Evolutionary conservation across 2,888 invertebrate species (phyloP).

Genomic region (Plutella xylostella): DNA sequence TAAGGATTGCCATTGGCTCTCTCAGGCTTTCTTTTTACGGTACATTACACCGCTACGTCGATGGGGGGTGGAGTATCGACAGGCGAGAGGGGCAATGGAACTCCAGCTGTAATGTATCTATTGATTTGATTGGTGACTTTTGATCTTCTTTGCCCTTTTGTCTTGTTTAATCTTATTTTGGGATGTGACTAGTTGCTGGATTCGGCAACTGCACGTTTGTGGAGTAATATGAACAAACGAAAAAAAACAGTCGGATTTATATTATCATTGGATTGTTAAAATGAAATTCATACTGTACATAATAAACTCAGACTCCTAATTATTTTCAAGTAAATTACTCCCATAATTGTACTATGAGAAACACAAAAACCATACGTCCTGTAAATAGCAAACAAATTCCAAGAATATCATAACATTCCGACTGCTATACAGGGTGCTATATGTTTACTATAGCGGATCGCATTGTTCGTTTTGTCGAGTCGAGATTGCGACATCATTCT

Average conservation of each 20-base stretch:
- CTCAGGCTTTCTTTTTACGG: constrained; percentile 60
- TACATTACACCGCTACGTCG: constrained; percentile 52
- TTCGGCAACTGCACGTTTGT: not conserved
- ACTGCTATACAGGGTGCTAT: constrained; percentile 28
- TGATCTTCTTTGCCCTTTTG: not conserved
- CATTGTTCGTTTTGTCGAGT: constrained; percentile 24
- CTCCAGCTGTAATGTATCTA: not conserved
- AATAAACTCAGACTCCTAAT: too few species aligned
- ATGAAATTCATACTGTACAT: too few species aligned
- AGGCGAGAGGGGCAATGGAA: not conserved
- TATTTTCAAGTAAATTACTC: too few species aligned
- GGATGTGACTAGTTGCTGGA: not conserved
- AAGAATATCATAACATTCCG: constrained; percentile 1
- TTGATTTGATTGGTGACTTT: not conserved
- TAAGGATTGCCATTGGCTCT: constrained; percentile 62
- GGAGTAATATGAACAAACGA: too few species aligned
- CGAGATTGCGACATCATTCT: constrained; percentile 26
- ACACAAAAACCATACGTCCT: not conserved
- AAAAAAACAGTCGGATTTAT: too few species aligned
- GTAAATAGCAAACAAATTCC: not conserved
- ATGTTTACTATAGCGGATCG: constrained; percentile 24
- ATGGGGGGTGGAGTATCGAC: constrained; percentile 14
- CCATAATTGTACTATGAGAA: too few species aligned
- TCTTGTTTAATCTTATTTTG: not conserved
- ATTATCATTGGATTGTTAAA: too few species aligned